Percentiles rank a stretch among this genome's conserved stretches.
Evolutionary conservation across 1,140 invertebrate genomes (phyloP).

Genomic region (Euwallacea similis): DNA sequence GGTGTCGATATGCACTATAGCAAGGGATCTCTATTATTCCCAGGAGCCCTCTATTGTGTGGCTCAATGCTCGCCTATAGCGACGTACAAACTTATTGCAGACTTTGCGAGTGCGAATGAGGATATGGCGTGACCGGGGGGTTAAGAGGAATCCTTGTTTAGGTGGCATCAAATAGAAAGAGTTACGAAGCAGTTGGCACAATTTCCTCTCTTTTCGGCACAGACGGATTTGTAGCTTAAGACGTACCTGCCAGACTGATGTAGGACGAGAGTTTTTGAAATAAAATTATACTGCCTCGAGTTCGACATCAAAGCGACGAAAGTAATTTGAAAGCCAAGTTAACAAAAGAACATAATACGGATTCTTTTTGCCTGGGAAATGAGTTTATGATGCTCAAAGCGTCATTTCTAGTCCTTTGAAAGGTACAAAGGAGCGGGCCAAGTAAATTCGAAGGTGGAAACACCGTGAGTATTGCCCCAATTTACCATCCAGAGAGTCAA

Average conservation of each 20-base stretch:
- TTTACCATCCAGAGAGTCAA: too few species aligned
- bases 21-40: neutral
- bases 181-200: slow-evolving; percentile 9
- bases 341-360: slow-evolving; percentile 1
- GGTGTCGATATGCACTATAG: too few species aligned
- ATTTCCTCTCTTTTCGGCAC: slow-evolving; percentile 15
- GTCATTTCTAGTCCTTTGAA: too few species aligned
- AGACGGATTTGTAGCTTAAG: too few species aligned
- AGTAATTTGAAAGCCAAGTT: slow-evolving; percentile 5
- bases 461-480: too few species aligned
- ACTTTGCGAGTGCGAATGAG: slow-evolving; percentile 9
- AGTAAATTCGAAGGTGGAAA: too few species aligned
- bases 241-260: too few species aligned
- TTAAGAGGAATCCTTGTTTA: slow-evolving; percentile 18
- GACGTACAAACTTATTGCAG: slow-evolving; percentile 26
- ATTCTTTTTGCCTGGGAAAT: neutral
- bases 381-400: too few species aligned
- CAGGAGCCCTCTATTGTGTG: slow-evolving; percentile 10
- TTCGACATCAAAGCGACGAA: neutral
- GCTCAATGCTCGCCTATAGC: slow-evolving; percentile 26
- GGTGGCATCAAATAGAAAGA: slow-evolving; percentile 15
- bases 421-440: too few species aligned
- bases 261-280: neutral
- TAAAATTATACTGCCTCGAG: neutral
- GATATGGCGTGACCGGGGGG: slow-evolving; percentile 14